phyloP scores from a whole-genome alignment of 2,797 vertebrate species.

The Discoglossus pictus region DNA sequence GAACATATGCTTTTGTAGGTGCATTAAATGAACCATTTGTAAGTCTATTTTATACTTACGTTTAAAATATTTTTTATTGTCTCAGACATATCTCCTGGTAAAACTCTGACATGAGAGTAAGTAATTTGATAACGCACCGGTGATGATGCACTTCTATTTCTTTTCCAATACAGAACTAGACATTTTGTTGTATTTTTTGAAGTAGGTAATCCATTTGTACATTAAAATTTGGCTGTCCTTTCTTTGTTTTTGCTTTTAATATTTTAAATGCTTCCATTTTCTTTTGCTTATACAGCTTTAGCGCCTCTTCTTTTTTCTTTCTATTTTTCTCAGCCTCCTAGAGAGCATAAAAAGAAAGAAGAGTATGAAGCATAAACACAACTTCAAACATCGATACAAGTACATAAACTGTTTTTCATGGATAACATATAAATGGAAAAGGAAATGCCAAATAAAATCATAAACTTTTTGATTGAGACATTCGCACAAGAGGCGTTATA shows the following conservation, averaged over 20 bases:
- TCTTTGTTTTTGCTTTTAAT: constrained; percentile 89
- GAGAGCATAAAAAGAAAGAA: constrained; percentile 52
- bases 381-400: no score
- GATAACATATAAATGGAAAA: no score
- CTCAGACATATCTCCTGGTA: no score
- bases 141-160: neutral
- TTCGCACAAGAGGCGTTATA: no score
- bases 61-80: no score
- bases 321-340: constrained; percentile 82
- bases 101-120: constrained; percentile 34
- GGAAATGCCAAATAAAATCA: no score
- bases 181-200: constrained; percentile 85
- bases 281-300: constrained; percentile 84
- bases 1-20: no score
- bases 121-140: constrained; percentile 9
- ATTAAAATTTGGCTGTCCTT: constrained; percentile 94
- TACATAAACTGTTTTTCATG: no score
- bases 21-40: no score
- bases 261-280: constrained; percentile 87
- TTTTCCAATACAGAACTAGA: constrained; percentile 45
- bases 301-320: constrained; percentile 82
- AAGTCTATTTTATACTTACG: neutral
- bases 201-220: constrained; percentile 92
- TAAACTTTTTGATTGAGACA: no score
- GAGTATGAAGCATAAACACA: no score